A percentile compares a stretch with the other conserved stretches of the same genome.
These are phyloP conservation scores for Dasypus novemcinctus DNA, from an alignment of 2,113 vertebrate genomes.

Conservation along the genomic window DNA sequence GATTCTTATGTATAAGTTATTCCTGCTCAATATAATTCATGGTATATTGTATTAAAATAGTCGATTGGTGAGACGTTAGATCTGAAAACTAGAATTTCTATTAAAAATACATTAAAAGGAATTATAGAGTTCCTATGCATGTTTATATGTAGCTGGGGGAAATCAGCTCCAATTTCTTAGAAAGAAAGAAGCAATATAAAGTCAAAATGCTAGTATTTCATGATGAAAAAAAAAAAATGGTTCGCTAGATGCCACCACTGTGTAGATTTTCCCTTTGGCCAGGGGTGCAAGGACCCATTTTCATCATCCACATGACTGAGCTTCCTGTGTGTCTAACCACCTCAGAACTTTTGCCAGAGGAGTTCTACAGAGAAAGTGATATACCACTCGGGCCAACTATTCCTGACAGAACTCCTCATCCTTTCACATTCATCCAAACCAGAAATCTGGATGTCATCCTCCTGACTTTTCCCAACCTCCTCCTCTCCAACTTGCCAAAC, in stretches of 20 bases:
- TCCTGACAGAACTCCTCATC: not conserved
- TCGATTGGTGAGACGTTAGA: constrained; percentile 20
- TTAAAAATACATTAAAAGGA: not conserved
- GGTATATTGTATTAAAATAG: constrained; percentile 26
- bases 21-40: not conserved
- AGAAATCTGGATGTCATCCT: not conserved
- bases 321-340: fast-evolving
- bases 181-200: constrained; percentile 18
- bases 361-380: not conserved
- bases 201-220: not conserved
- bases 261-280: not conserved
- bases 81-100: not conserved
- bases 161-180: constrained; percentile 4
- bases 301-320: not conserved
- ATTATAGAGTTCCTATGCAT: not conserved
- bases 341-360: not conserved
- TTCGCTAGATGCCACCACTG: not conserved
- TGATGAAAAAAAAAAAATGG: not conserved
- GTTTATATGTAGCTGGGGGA: not conserved
- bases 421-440: not conserved
- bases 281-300: not conserved
- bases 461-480: not conserved
- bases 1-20: not conserved
- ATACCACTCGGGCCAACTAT: no score
- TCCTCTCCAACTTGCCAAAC: not conserved